Evolutionary conservation across 2,797 vertebrate species (phyloP), one percentile per base, ranked within the genome.

Genomic region (Sciaenops ocellatus): DNA sequence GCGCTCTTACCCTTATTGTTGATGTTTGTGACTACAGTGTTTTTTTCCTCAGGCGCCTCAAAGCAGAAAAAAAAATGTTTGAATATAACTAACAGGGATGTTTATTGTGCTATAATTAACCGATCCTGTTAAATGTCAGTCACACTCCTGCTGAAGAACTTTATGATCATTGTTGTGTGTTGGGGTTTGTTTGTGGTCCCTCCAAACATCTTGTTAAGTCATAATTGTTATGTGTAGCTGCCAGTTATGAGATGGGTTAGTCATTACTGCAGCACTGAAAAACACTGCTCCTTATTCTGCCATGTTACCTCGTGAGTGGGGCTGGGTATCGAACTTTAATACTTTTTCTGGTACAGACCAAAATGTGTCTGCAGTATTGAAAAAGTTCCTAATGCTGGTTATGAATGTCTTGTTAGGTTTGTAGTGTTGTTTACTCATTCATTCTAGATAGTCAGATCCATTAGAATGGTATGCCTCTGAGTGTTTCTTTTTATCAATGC

Each of bases 221-320:
- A 50, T 57, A 55, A 54, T 64, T 73, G 11, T 60, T 76, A 54
- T 55, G 59, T 79, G n/a, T 46, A 46, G 68, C 41, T 46, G 68
- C 16, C 56, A 17, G 3, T 44, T 20, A 48, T 44, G 56, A 80
- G 62, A 26, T 47, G 22, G 61, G 28, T n/a, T 18, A 47, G 20
- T 52, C 17, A 72, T 78, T 60, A 28, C 42, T 60, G 38, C 38
- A 55, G 60, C 3, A 6, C 0, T 41, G 17, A 77, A 48, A 20
- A 46, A n/a, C 16, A 26, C 69, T 26, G 50, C 41, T 44, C 56
- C 41, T 61, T 69, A 48, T 0, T 64, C 67, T 65, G 48, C 46
- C 41, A 2, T 15, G 12, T 34, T 15, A 24, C 4, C 26, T 18
- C 0, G 0, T 57, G 52, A 28, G n/a, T 18, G 3, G 3, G 20